Base-by-base conservation (phyloP, 2,113 vertebrate species). In the Protobothrops mucrosquamatus region DNA sequence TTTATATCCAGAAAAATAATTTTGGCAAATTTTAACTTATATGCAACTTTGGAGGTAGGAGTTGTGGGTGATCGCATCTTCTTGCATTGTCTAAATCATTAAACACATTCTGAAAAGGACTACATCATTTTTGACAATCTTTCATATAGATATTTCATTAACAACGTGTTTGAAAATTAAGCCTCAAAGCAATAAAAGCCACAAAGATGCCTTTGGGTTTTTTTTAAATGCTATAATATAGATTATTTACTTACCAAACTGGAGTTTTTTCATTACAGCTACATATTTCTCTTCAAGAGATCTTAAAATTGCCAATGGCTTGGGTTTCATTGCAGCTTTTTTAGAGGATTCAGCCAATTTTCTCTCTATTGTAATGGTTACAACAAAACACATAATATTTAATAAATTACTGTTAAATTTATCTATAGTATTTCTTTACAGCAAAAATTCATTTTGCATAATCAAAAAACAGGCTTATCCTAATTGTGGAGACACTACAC, bases 231-330 rank as follows among this genome's bases (percentile, higher is more conserved):
- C 91, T 64, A 87, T 43, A 29, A 92, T 56, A 92, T 4, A 93
- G 12, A 89, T 92, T 57, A 93, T 91, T 90, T 59, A 98, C 99
- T 98, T 97, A 99, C 99, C 99, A 92, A 99, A 99, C 93, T 99
- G 99, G 55, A 99, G 98, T 95, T 99, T 99, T 97, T 99, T 99
- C 99, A 99, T 99, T 94, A 98, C 98, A 93, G 98, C 99, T 20
- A 99, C 99, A 89, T 99, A 99, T 95, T 99, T 99, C 95, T 99
- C 99, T 98, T 99, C 99, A 89, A 99, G 97, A 88, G 99, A 99
- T 85, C 98, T 98, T 88, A 99, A 98, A 93, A 99, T 96, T 94
- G 98, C 98, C 94, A 99, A 97, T 39, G 99, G 98, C 94, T 99
- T 99, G n/a, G 99, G 98, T 93, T 99, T 98, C 95, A 97, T 97